These are phyloP conservation scores for Ceyx margarethae DNA, from an alignment of 2,113 vertebrate genomes.

Conservation along the genomic window DNA sequence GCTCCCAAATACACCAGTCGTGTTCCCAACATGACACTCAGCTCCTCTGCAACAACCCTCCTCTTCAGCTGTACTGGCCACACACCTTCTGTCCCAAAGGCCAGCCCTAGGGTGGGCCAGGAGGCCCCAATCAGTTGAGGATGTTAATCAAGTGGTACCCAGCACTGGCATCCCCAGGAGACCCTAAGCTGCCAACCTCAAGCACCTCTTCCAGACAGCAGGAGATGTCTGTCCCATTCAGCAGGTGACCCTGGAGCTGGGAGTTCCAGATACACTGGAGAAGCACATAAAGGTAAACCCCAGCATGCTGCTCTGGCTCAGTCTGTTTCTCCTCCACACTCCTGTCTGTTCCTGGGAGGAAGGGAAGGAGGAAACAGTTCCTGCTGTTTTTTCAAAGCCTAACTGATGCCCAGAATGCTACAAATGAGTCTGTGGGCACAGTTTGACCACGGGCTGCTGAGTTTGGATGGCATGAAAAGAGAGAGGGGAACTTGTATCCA, in stretches of 20 bases:
- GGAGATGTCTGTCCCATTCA: neutral
- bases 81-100: neutral
- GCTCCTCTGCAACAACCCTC: neutral
- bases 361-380: neutral
- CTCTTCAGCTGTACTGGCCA: neutral
- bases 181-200: rapidly evolving
- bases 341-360: neutral
- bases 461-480: neutral
- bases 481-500: neutral
- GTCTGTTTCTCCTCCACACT: neutral
- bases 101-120: rapidly evolving
- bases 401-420: neutral
- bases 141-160: neutral
- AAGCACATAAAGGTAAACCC: neutral
- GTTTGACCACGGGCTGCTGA: neutral
- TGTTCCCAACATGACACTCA: neutral
- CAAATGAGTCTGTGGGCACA: neutral
- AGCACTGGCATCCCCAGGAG: neutral
- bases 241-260: too few relatives aligned
- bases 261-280: neutral
- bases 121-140: neutral
- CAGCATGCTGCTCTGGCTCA: neutral
- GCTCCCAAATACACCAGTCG: rapidly evolving
- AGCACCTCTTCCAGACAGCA: neutral
- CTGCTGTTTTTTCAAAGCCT: neutral